Base-by-base conservation (phyloP, 2,888 invertebrate genomes). In the Spilosoma lubricipeda region DNA sequence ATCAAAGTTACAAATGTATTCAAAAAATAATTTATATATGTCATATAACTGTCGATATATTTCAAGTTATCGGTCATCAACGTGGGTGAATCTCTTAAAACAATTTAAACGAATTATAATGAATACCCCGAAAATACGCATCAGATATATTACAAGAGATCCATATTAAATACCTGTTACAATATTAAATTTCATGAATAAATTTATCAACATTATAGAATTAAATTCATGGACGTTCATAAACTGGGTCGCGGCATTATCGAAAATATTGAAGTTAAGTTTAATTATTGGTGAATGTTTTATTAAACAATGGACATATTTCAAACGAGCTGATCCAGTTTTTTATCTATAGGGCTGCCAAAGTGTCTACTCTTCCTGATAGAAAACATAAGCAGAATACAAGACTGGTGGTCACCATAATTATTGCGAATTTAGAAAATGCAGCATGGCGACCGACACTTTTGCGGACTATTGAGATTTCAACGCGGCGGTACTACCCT, bases 211-310 rank as follows among this genome's bases (percentile, higher is more conserved):
- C 30, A 63, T 63, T 72, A 11, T 27, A 18, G 5, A 63, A 63
- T 39, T 63, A 63, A 72, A 67, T 63, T 67, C 42, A 48, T 63
- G 30, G 42, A 67, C 23, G 59, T 67, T 63, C 4, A 36, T 63
- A 64, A 72, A 48, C 33, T 68, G 63, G 45, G 67, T 67, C 59
- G 67, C 27, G 45, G 52, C 27, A 48, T 72, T 45, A 63, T 63
- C 9, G 72, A 11, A 45, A 63, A 72, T 63, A 33, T 72, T 68
- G 15, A 64, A 23, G 30, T 33, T 36, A 48, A 45, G 33, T 68
- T 72, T 68, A 68, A 68, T 68, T 72, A 48, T 68, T 48, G 27
- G 30, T 11, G 30, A 27, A n/a, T n/a, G 63, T 4, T 42, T 42
- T 30, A 67, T 23, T 72, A 7, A 63, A 68, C 68, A n/a, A n/a